Evolutionary conservation across 1,140 invertebrate genomes (phyloP).

Genomic region (Gyrodactylus bullatarudis): DNA sequence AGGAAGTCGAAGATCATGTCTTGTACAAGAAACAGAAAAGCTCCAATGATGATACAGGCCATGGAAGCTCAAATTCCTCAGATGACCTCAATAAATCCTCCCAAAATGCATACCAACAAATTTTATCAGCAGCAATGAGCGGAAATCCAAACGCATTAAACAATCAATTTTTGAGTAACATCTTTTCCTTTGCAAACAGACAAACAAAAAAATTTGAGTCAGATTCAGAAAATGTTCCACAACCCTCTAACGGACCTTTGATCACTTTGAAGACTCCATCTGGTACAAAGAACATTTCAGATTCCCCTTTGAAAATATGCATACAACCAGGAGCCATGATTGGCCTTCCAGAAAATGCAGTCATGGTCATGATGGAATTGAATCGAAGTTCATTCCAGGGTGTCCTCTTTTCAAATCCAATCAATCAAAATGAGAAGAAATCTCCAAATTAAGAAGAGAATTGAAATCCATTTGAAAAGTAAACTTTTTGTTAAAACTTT

Average conservation of each 20-base stretch:
- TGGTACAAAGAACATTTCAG: background rate
- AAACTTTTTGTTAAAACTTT: too few species aligned
- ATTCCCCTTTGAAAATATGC: background rate
- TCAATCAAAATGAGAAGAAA: too few species aligned
- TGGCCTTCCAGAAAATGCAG: slow-evolving; percentile 21
- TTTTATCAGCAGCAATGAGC: background rate
- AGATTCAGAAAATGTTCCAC: background rate
- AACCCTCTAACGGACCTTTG: background rate
- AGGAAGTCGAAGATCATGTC: background rate
- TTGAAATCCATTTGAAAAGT: too few species aligned
- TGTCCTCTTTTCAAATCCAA: slow-evolving; percentile 21
- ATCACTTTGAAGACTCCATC: background rate
- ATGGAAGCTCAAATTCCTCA: background rate
- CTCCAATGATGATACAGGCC: background rate
- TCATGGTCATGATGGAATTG: slow-evolving; percentile 73
- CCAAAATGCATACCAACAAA: background rate
- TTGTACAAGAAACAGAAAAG: background rate
- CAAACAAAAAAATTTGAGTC: background rate
- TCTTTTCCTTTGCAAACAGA: background rate
- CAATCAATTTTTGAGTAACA: background rate
- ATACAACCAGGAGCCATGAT: background rate
- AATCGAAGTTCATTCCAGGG: slow-evolving; percentile 37
- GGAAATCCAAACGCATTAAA: background rate
- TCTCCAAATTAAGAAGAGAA: too few species aligned
- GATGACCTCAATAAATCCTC: background rate